Percentiles rank a stretch among this genome's conserved stretches.
These are phyloP conservation scores for Delia radicum DNA, from an alignment of 1,140 invertebrate genomes.

Conservation along the genomic window DNA sequence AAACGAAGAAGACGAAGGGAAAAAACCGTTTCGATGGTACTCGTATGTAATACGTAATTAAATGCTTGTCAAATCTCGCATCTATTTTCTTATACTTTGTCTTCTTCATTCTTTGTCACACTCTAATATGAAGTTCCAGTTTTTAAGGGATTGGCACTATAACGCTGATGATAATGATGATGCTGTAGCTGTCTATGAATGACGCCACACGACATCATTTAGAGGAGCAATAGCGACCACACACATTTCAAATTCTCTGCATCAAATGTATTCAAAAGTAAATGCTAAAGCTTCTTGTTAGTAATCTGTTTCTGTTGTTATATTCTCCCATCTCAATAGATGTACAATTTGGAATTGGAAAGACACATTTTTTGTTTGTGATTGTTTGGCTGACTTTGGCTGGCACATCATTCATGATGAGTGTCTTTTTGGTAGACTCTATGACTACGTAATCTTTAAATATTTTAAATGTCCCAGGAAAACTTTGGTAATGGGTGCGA, in stretches of 20 bases:
- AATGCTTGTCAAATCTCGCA: slow-evolving; percentile 12
- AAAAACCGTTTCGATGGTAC: too few relatives aligned
- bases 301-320: background rate
- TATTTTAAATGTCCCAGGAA: background rate
- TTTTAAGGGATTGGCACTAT: slow-evolving; percentile 10
- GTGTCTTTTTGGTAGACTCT: slow-evolving; percentile 8
- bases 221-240: slow-evolving; percentile 4
- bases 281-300: background rate
- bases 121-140: background rate
- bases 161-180: too few relatives aligned
- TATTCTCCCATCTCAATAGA: background rate
- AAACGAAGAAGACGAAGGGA: too few relatives aligned
- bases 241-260: slow-evolving; percentile 7
- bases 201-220: slow-evolving; percentile 19
- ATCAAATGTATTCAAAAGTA: background rate
- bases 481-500: too few relatives aligned
- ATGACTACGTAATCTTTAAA: background rate
- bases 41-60: background rate
- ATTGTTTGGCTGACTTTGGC: background rate
- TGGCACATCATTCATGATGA: slow-evolving; percentile 9
- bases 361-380: background rate
- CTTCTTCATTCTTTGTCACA: background rate
- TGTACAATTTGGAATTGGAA: too few relatives aligned
- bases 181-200: slow-evolving; percentile 5
- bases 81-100: background rate